A percentile compares a stretch with the other conserved stretches of the same genome.
phyloP scores from a whole-genome alignment of 2,888 invertebrate genomes.

The Lottia scabra region DNA sequence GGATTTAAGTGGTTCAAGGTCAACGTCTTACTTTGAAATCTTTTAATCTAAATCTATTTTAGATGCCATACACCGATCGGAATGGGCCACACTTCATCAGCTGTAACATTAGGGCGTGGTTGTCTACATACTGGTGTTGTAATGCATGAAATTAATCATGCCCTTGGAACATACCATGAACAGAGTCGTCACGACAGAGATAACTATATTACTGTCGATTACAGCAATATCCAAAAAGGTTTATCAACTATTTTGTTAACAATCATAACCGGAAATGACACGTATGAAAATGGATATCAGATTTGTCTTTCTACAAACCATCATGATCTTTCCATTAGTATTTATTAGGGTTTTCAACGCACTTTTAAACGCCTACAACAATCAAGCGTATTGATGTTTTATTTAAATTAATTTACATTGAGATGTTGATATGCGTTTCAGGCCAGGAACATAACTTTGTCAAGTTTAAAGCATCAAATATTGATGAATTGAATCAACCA shows the following conservation, averaged over 20 bases:
- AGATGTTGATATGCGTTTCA: conserved; percentile 15
- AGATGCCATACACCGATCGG: conserved; percentile 85
- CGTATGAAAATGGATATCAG: too few relatives aligned
- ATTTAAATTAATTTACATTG: too few relatives aligned
- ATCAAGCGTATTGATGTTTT: too few relatives aligned
- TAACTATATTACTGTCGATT: conserved; percentile 79
- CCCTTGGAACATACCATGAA: conserved; percentile 85
- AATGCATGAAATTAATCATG: conserved; percentile 82
- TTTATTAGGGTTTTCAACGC: too few relatives aligned
- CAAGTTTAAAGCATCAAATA: conserved; percentile 35
- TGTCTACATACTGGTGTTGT: conserved; percentile 74
- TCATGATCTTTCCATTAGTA: too few relatives aligned
- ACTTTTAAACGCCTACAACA: too few relatives aligned
- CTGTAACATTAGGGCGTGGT: conserved; percentile 76
- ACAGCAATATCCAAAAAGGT: conserved; percentile 80
- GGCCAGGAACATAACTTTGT: conserved; percentile 49
- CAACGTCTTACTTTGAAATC: too few relatives aligned
- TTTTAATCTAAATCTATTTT: too few relatives aligned
- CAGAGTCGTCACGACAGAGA: conserved; percentile 84
- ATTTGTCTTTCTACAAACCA: too few relatives aligned
- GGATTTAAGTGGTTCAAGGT: too few relatives aligned
- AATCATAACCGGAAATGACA: too few relatives aligned
- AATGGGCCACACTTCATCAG: conserved; percentile 77
- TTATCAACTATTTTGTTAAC: conserved; percentile 7
- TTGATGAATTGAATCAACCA: conserved; percentile 67